Conservation (phyloP, 2,888 invertebrate species). For the Limnephilus auricula region DNA sequence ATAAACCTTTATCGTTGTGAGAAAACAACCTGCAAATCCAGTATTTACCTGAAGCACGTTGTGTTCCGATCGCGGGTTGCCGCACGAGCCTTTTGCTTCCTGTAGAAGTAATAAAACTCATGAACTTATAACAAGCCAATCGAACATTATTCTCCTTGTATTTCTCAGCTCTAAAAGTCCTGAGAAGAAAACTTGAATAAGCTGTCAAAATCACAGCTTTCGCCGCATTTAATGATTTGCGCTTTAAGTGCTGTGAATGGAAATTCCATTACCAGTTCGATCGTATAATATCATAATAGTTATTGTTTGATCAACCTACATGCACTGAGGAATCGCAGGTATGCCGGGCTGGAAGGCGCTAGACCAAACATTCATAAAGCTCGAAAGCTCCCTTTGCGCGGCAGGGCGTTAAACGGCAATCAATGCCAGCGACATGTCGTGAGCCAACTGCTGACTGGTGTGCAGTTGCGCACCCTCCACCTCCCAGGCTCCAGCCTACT, state of each 20-base stretch:
- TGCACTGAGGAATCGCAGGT: slow-evolving; percentile 22
- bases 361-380: slow-evolving; percentile 48
- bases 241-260: neutral
- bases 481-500: neutral
- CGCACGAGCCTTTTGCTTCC: neutral
- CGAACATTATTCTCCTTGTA: neutral
- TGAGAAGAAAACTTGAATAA: neutral
- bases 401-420: slow-evolving; percentile 43
- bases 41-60: neutral
- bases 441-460: neutral
- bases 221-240: neutral
- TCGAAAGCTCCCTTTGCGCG: slow-evolving; percentile 23
- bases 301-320: neutral
- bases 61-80: neutral
- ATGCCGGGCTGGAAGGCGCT: slow-evolving; percentile 7
- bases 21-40: neutral
- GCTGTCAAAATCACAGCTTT: neutral
- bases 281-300: neutral
- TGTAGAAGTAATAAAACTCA: neutral
- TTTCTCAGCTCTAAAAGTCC: neutral
- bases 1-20: neutral
- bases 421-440: slow-evolving; percentile 23
- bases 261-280: neutral
- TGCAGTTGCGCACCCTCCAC: neutral
- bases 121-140: neutral